These are phyloP conservation scores for Coptodon bakossiorum DNA, from an alignment of 2,113 vertebrate species.

Conservation along the genomic window DNA sequence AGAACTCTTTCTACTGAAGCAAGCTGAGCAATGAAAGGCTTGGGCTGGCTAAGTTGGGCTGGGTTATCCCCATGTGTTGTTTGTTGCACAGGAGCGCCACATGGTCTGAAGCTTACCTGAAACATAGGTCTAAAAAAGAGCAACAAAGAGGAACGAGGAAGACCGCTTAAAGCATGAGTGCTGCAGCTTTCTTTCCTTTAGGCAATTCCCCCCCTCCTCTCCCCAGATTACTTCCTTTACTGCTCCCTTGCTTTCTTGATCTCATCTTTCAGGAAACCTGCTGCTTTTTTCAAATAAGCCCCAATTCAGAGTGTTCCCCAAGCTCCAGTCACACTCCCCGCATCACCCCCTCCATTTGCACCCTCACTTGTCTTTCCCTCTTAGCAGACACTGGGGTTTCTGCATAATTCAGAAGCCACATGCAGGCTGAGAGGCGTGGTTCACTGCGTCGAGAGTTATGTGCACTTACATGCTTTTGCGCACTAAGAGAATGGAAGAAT, in stretches of 20 bases:
- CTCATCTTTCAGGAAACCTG: constrained; percentile 19
- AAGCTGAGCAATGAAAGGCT: constrained; percentile 24
- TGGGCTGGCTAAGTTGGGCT: constrained; percentile 20
- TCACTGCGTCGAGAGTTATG: constrained; percentile 8
- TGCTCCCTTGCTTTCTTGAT: neutral
- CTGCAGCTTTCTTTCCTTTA: neutral
- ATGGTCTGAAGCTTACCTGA: neutral
- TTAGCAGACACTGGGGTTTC: constrained; percentile 24
- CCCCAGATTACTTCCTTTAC: neutral
- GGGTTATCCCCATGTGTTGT: constrained; percentile 38
- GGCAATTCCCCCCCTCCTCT: neutral
- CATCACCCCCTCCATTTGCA: neutral
- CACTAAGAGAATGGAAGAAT: neutral
- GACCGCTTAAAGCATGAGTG: neutral
- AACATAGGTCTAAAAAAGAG: neutral
- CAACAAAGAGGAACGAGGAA: neutral
- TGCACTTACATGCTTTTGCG: neutral
- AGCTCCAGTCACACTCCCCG: neutral
- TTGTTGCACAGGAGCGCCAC: constrained; percentile 15
- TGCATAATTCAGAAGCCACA: constrained; percentile 65
- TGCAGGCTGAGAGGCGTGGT: constrained; percentile 28
- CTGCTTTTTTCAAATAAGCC: constrained; percentile 9
- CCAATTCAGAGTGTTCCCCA: neutral
- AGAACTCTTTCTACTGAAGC: constrained; percentile 58
- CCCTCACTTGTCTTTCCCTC: constrained; percentile 1